Conservation (phyloP, 2,797 vertebrate genomes). For the Poeciliopsis infans region DNA sequence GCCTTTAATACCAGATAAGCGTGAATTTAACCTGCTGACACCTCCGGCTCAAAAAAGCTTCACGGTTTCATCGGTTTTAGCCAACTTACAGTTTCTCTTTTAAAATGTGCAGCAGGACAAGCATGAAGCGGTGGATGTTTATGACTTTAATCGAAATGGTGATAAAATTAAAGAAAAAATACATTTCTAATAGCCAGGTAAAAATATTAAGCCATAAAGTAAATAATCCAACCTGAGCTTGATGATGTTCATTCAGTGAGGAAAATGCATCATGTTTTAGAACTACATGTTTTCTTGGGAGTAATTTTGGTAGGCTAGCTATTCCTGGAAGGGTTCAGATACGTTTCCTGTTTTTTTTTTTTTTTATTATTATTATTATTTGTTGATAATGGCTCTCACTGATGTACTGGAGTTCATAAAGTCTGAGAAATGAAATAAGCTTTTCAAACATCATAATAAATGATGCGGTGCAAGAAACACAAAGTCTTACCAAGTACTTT, state of each 20-base stretch:
- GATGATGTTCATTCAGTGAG: background rate
- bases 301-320: background rate
- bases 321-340: background rate
- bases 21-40: background rate
- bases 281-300: background rate
- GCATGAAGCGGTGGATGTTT: background rate
- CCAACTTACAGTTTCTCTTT: background rate
- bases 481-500: no score
- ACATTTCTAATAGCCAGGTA: background rate
- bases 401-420: background rate
- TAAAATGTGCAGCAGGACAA: background rate
- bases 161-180: background rate
- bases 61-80: background rate
- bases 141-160: background rate
- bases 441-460: background rate
- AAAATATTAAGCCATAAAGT: background rate
- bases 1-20: background rate
- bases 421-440: background rate
- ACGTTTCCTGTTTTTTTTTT: background rate
- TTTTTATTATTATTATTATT: background rate
- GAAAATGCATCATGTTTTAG: background rate
- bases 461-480: no score
- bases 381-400: background rate
- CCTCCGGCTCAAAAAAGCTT: background rate
- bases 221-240: background rate